A percentile compares a stretch with the other conserved stretches of the same genome.
phyloP scores from a whole-genome alignment of 2,888 invertebrate genomes.

The Archaeoteleia sp. region DNA sequence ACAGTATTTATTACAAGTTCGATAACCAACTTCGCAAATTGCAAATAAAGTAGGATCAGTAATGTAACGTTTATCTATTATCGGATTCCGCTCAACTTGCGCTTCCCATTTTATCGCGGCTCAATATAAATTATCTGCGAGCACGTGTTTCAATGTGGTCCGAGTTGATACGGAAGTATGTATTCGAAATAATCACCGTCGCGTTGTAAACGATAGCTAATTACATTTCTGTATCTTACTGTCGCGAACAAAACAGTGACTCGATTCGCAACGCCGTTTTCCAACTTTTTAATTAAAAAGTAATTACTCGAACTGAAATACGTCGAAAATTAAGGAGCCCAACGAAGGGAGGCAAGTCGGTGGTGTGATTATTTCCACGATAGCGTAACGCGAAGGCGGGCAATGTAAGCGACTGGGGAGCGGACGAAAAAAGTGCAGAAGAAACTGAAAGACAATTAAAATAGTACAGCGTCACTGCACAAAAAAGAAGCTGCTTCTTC shows the following conservation, averaged over 20 bases:
- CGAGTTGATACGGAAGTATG: slow-evolving; percentile 15
- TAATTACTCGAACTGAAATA: slow-evolving; percentile 7
- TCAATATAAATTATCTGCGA: slow-evolving; percentile 38
- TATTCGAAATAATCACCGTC: slow-evolving; percentile 28
- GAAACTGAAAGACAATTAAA: slow-evolving; percentile 19
- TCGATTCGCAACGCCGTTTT: neutral
- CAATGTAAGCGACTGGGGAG: slow-evolving; percentile 2
- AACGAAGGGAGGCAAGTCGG: neutral
- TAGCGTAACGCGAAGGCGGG: slow-evolving; percentile 12
- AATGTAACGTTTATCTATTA: slow-evolving; percentile 50
- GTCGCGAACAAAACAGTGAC: neutral
- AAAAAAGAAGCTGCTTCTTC: slow-evolving; percentile 11
- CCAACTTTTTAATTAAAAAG: slow-evolving; percentile 34
- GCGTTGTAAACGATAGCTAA: slow-evolving; percentile 19
- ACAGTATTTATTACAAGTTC: slow-evolving; percentile 38
- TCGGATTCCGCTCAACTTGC: slow-evolving; percentile 50
- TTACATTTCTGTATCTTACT: slow-evolving; percentile 37
- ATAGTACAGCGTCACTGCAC: slow-evolving; percentile 6
- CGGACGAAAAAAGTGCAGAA: slow-evolving; percentile 12
- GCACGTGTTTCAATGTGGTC: slow-evolving; percentile 30
- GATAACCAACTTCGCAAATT: slow-evolving; percentile 39
- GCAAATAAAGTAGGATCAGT: slow-evolving; percentile 41
- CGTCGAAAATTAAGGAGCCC: slow-evolving; percentile 20
- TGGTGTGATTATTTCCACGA: slow-evolving; percentile 27
- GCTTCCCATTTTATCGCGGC: slow-evolving; percentile 41